Evolutionary conservation across 2,113 vertebrate genomes (phyloP).

Genomic region (Trinectes maculatus): DNA sequence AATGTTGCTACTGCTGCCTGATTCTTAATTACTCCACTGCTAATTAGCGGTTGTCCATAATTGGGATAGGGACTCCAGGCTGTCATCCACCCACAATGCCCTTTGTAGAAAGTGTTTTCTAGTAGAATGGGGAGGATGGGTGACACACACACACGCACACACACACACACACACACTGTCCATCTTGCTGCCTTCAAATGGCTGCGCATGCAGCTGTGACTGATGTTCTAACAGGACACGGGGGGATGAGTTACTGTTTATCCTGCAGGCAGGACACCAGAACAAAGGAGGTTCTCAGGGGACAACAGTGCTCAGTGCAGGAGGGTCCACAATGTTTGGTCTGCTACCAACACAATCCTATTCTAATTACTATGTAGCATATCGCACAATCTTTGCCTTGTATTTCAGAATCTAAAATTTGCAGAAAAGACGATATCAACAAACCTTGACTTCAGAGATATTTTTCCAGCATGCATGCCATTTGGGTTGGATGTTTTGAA

Average conservation of each 20-base stretch:
- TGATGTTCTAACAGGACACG: constrained; percentile 66
- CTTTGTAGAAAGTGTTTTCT: constrained; percentile 39
- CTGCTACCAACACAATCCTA: not conserved
- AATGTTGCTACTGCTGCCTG: constrained; percentile 53
- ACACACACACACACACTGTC: constrained; percentile 6
- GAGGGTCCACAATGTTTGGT: not conserved
- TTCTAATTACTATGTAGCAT: not conserved
- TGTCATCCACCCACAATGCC: constrained; percentile 37
- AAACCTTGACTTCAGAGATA: constrained; percentile 4
- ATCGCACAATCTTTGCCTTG: not conserved
- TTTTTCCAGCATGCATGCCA: not conserved
- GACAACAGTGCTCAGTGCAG: constrained; percentile 2
- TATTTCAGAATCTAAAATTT: constrained; percentile 8
- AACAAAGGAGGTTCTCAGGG: constrained; percentile 49
- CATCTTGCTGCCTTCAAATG: constrained; percentile 31
- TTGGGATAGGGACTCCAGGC: constrained; percentile 31
- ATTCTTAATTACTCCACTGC: constrained; percentile 54
- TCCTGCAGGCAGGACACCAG: constrained; percentile 38
- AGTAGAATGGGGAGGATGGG: not conserved
- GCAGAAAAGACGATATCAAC: constrained; percentile 13
- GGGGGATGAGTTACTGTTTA: constrained; percentile 57
- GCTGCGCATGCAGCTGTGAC: constrained; percentile 66
- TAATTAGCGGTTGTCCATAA: constrained; percentile 61
- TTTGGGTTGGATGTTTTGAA: not conserved
- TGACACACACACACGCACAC: constrained; percentile 9